Evolutionary conservation across 2,888 invertebrate genomes (phyloP), one percentile per base, ranked within the genome.

Genomic region (Pardosa pseudoannulata): DNA sequence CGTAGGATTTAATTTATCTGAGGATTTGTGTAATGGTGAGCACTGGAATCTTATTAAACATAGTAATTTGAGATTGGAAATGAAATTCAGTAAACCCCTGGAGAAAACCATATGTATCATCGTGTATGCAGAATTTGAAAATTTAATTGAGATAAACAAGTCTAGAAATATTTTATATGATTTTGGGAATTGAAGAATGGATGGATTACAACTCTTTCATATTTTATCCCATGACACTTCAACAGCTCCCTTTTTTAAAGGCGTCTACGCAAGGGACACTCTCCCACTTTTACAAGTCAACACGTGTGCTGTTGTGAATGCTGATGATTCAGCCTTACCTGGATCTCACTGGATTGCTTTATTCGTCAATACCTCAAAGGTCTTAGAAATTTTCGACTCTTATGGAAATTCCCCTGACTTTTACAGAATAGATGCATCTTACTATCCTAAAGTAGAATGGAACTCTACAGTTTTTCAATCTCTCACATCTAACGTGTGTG

Each of bases 21-120:
- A 36, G 31, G 89, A 89, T 73, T 89, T 90, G 39, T 64, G 82
- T 23, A 19, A 67, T 13, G 31, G 73, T 11, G 50, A 50, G 0
- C 67, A 73, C 31, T 19, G 65, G 1, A 80, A 80, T 41, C 36
- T 80, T 1, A 50, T 80, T n/a, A n/a, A n/a, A n/a, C n/a, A n/a
- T n/a, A n/a, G n/a, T n/a, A n/a, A n/a, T n/a, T n/a, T n/a, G n/a
- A n/a, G n/a, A n/a, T n/a, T n/a, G n/a, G n/a, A n/a, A n/a, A n/a
- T n/a, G n/a, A n/a, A n/a, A n/a, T n/a, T 80, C 32, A 31, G 19
- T 7, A 11, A 31, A 23, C 19, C 65, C 2, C 28, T 73, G 28
- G 7, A 19, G n/a, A 13, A 73, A 50, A 65, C 80, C 3, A 27
- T 83, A 11, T 50, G 11, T 0, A 16, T 80, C 0, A 31, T 80